Base-by-base conservation (phyloP, 2,797 vertebrate species). In the Pteropus rufus region DNA sequence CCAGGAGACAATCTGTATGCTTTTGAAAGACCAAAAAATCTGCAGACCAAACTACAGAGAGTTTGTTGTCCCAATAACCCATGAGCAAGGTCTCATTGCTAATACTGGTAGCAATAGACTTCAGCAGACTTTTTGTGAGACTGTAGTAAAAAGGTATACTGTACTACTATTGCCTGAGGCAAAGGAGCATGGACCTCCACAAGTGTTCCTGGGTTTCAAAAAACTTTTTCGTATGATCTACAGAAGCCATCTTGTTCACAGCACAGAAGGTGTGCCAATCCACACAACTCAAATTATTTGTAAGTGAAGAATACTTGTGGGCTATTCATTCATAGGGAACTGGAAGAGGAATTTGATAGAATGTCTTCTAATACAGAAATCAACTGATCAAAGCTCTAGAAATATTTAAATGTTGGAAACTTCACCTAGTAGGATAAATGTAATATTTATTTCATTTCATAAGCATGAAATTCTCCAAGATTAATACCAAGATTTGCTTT, bases 281-380 rank as follows among this genome's bases (percentile, higher is more conserved):
- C 76, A 80, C 23, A 36, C 26, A 69, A 58, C 29, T 31, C 34
- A 70, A 93, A 64, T 84, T 39, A 80, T 64, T 36, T 67, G 54
- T 58, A 83, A 77, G n/a, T 60, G 54, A 82, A 89, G 2, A 14
- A 69, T 34, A 62, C 18, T 67, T 70, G 67, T 79, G n/a, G 18
- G 23, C 24, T 76, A 29, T 82, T 89, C 86, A 86, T 62, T 70
- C 67, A 82, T 2, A 79, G 41, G 21, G 14, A 60, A 7, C 24
- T 79, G n/a, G 26, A 77, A 88, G 72, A 69, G 41, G 19, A 65
- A 89, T 65, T 85, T 89, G 60, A 23, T 76, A 85, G 60, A 84
- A 31, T 72, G 12, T 85, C 34, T 77, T 54, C 91, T 80, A 67
- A 82, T 89, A 72, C 94, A 93, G n/a, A 70, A 91, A 93, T 69